phyloP scores from a whole-genome alignment of 2,797 vertebrate species.

The Propithecus perrieri region DNA sequence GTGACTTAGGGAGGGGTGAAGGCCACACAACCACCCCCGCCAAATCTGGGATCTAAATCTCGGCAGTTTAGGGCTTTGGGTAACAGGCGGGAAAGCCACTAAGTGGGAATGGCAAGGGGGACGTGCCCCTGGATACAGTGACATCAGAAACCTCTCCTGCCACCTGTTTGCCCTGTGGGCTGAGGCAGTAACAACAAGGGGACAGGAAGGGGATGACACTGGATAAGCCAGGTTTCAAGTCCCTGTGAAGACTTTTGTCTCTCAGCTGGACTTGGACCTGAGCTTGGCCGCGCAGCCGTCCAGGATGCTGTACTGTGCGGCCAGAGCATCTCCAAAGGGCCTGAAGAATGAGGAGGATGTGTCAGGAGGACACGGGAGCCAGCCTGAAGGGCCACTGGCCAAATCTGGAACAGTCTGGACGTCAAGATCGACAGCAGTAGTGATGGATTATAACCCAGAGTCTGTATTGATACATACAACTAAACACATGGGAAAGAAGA shows the following conservation, averaged over 20 bases:
- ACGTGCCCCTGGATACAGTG: fast-evolving
- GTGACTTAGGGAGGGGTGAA: background rate
- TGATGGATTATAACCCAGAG: background rate
- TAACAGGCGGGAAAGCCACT: background rate
- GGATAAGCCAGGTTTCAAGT: background rate
- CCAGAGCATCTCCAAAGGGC: background rate
- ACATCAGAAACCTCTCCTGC: background rate
- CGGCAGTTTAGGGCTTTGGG: background rate
- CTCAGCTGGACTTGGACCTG: background rate
- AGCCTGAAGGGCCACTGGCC: background rate
- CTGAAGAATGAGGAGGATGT: background rate
- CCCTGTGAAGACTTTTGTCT: background rate
- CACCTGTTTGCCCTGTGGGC: background rate
- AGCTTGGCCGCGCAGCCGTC: background rate
- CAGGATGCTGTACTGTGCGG: background rate
- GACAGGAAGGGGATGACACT: background rate
- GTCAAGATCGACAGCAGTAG: background rate
- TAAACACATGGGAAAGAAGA: background rate
- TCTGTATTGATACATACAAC: background rate
- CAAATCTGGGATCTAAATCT: background rate
- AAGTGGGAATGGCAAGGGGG: fast-evolving
- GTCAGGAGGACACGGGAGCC: background rate
- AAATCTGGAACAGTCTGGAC: background rate
- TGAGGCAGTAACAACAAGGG: background rate
- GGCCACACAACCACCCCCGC: background rate